These are phyloP conservation scores for Trichacis sp. DNA, from an alignment of 2,888 invertebrate species.

Conservation along the genomic window DNA sequence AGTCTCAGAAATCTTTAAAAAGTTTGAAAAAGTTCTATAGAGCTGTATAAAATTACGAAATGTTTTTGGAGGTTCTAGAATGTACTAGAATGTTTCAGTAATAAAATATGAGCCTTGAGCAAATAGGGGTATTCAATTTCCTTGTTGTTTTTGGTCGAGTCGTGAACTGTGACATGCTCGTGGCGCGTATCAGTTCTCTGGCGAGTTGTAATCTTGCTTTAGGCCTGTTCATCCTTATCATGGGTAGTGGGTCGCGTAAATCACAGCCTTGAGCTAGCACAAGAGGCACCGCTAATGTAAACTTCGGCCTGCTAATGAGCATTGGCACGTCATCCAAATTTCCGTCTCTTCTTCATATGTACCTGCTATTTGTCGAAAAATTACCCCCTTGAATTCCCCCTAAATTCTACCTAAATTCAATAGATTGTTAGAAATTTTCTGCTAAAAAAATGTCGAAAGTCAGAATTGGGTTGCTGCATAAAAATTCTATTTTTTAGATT, in stretches of 20 bases:
- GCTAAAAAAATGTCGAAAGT: too few species aligned
- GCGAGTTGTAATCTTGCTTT: constrained; percentile 32
- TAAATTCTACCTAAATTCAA: too few species aligned
- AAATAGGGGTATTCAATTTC: constrained; percentile 9
- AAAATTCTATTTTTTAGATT: too few species aligned
- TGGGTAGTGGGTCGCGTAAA: constrained; percentile 59
- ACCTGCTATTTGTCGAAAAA: too few species aligned
- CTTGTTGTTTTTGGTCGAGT: constrained; percentile 6
- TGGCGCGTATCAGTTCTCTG: constrained; percentile 36
- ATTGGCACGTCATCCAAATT: constrained; percentile 40
- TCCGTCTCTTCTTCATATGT: constrained; percentile 18
- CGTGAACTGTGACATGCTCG: neutral
- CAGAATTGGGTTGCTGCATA: too few species aligned
- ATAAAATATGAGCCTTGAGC: neutral
- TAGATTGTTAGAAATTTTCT: too few species aligned
- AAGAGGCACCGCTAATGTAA: constrained; percentile 39
- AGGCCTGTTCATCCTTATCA: constrained; percentile 60
- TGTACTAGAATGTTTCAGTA: too few species aligned
- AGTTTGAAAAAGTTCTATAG: too few species aligned
- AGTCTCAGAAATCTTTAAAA: too few species aligned
- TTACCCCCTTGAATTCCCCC: too few species aligned
- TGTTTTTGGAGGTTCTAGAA: too few species aligned
- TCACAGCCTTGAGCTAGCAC: constrained; percentile 62
- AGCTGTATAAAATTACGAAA: too few species aligned
- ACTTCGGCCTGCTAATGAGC: constrained; percentile 61